These are phyloP conservation scores for Betta splendens DNA, from an alignment of 2,797 vertebrate genomes.

Conservation along the genomic window DNA sequence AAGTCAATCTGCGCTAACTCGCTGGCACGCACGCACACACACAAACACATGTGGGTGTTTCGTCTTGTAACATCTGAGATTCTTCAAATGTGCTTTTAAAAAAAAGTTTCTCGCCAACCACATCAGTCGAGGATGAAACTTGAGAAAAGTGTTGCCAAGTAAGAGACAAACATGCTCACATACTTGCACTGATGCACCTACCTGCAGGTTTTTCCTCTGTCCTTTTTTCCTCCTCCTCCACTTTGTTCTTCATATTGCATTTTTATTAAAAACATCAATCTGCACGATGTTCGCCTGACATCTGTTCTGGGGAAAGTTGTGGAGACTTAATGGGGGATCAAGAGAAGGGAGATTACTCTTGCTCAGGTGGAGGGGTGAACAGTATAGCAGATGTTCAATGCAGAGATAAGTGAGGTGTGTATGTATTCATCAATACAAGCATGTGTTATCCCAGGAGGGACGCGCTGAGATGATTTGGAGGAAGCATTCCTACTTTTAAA, in stretches of 20 bases:
- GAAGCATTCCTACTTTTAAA: constrained; percentile 58
- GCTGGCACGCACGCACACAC: constrained; percentile 40
- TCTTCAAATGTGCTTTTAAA: constrained; percentile 79
- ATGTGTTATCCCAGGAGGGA: constrained; percentile 54
- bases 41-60: constrained; percentile 75
- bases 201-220: constrained; percentile 66
- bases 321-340: constrained; percentile 70
- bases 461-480: constrained; percentile 47
- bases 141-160: constrained; percentile 76
- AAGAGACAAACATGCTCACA: constrained; percentile 59
- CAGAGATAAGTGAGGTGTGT: constrained; percentile 39
- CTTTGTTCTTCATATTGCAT: constrained; percentile 50
- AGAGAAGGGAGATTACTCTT: constrained; percentile 54
- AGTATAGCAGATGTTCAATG: constrained; percentile 72
- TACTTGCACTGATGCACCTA: constrained; percentile 51
- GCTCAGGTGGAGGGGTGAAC: constrained; percentile 62
- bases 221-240: constrained; percentile 49
- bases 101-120: constrained; percentile 78
- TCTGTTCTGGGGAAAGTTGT: constrained; percentile 63
- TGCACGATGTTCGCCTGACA: constrained; percentile 63
- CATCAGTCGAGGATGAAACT: constrained; percentile 76
- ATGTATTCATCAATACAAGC: constrained; percentile 8
- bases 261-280: constrained; percentile 78
- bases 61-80: constrained; percentile 77
- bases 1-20: constrained; percentile 75